Base-by-base conservation (phyloP, 1,140 invertebrate genomes). In the Bombus confusus region DNA sequence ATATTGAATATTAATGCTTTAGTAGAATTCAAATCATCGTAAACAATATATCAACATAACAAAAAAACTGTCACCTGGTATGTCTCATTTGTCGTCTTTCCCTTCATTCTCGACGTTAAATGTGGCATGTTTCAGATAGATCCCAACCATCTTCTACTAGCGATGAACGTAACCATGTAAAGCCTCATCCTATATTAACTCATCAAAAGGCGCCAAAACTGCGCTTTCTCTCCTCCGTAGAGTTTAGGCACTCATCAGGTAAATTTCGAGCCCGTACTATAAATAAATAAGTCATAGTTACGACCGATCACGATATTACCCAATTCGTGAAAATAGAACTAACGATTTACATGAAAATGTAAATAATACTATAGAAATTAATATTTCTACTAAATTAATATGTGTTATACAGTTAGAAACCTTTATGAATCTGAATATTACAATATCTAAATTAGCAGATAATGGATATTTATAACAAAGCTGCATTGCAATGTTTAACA, bases 161-260 rank as follows among this genome's bases (percentile, higher is more conserved):
- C 91, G 95, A 96, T 93, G 95, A 96, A 92, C 95, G 94, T 94
- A 94, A 94, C 92, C 92, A 95, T 94, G 94, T 94, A 92, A 96
- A 96, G 93, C 94, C 94, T 95, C 95, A 95, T 93, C 94, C 95
- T 94, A 94, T 95, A 91, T 95, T 95, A 92, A 94, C 93, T 93
- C 96, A 94, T 91, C 95, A 96, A 95, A 96, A 96, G 95, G 95
- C 96, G 90, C 96, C 97, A 87, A 97, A 97, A 95, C 95, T 97
- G 80, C 96, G 97, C 86, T 98, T 98, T 96, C 97, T 97, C 57
- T 97, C 97, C 90, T 97, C 97, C 74, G 96, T 97, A 93, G 97
- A 97, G 93, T 96, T 96, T 95, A 97, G 96, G 95, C 95, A 97
- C 93, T 96, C 96, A 90, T 96, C 97, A 96, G 97, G 97, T 97